Conservation (phyloP, 2,888 invertebrate genomes). For the Drosophila kambysellisi region DNA sequence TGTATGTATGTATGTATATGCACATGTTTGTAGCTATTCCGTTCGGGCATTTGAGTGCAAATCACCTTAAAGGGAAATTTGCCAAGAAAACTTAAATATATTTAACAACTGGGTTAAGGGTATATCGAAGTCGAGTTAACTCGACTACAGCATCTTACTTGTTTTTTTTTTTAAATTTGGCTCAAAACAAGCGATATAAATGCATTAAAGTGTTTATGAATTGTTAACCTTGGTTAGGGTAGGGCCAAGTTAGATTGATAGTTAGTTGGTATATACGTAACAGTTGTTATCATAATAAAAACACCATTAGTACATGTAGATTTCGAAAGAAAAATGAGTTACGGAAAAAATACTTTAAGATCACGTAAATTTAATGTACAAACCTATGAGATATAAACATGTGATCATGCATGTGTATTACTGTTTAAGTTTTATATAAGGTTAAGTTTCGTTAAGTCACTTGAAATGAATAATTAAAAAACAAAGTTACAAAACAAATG, state of each 20-base stretch:
- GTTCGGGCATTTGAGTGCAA: too few relatives aligned
- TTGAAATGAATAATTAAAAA: slow-evolving; percentile 11
- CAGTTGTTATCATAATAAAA: neutral
- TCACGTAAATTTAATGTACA: slow-evolving; percentile 15
- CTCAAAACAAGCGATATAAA: neutral
- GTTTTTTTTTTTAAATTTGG: neutral
- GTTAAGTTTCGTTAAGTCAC: slow-evolving; percentile 11
- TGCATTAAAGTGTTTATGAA: neutral
- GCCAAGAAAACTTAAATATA: too few relatives aligned
- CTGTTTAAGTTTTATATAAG: neutral
- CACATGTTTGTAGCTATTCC: too few relatives aligned
- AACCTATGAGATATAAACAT: neutral
- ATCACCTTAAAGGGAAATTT: too few relatives aligned
- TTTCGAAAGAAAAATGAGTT: slow-evolving; percentile 28
- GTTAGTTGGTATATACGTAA: neutral
- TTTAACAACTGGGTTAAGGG: too few relatives aligned
- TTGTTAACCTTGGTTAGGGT: neutral
- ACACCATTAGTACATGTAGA: slow-evolving; percentile 5
- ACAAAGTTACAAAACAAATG: slow-evolving; percentile 14
- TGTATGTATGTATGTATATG: too few relatives aligned
- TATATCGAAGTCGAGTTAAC: too few relatives aligned
- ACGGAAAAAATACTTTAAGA: slow-evolving; percentile 36
- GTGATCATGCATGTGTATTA: neutral
- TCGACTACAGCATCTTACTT: too few relatives aligned
- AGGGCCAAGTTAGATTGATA: neutral